A percentile compares a stretch with the other conserved stretches of the same genome.
Evolutionary conservation across 2,888 invertebrate species (phyloP).

Genomic region (Eledona agricola): DNA sequence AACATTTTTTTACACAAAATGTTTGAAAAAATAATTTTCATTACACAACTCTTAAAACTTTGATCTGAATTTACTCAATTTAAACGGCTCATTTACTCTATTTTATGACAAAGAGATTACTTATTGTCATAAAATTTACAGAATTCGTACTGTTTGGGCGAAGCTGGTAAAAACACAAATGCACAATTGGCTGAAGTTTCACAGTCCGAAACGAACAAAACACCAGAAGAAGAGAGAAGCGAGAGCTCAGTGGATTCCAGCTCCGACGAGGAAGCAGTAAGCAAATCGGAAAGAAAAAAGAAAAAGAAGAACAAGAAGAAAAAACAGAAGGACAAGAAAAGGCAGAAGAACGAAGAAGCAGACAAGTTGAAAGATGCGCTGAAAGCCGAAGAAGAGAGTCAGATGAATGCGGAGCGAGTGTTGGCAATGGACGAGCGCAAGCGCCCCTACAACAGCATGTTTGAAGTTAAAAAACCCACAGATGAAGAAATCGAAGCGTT

Average conservation of each 20-base stretch:
- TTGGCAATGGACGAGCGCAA: constrained; percentile 86
- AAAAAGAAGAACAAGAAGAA: constrained; percentile 66
- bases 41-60: no score
- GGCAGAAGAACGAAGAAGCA: constrained; percentile 59
- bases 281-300: constrained; percentile 61
- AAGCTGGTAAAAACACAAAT: constrained; percentile 66
- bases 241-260: constrained; percentile 44
- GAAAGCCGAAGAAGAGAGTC: constrained; percentile 70
- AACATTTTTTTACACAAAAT: no score
- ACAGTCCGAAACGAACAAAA: constrained; percentile 32
- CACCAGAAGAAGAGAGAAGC: constrained; percentile 50
- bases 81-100: no score
- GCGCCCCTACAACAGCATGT: constrained; percentile 92
- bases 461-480: constrained; percentile 82
- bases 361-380: constrained; percentile 73
- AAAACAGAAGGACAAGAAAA: constrained; percentile 59
- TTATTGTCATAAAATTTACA: constrained; percentile 55
- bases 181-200: constrained; percentile 15
- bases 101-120: no score
- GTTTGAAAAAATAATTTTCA: no score
- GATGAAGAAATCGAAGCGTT: constrained; percentile 95
- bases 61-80: no score
- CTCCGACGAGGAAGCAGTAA: constrained; percentile 52
- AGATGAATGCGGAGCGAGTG: constrained; percentile 70
- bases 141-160: constrained; percentile 89